Conservation (phyloP, 2,888 invertebrate species). For the Drosophila lutescens region DNA sequence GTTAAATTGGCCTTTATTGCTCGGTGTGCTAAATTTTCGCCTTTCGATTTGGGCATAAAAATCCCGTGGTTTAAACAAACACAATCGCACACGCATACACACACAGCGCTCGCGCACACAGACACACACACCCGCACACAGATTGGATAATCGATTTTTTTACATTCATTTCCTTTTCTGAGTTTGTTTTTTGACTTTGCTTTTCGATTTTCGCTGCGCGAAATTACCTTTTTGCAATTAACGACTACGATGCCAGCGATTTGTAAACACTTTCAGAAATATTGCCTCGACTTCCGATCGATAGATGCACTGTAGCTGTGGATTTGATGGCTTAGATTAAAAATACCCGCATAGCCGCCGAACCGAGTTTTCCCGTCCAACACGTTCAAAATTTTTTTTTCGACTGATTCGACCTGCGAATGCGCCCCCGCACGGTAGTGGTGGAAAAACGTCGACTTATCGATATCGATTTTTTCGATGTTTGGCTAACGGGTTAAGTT, state of each 20-base stretch:
- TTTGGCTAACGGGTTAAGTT: too few species aligned
- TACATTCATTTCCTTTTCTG: constrained; percentile 51
- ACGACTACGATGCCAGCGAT: constrained; percentile 53
- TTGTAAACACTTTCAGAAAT: constrained; percentile 68
- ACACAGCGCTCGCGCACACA: constrained; percentile 24
- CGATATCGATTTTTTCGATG: too few species aligned
- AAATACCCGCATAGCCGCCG: constrained; percentile 78
- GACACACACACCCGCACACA: constrained; percentile 50
- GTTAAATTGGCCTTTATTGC: constrained; percentile 49
- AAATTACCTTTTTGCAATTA: constrained; percentile 50
- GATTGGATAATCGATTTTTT: constrained; percentile 78
- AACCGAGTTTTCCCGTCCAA: constrained; percentile 44
- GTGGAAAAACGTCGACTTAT: too few species aligned
- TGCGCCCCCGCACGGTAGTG: background rate
- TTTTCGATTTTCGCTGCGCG: constrained; percentile 45
- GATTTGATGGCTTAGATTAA: constrained; percentile 65
- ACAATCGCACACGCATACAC: constrained; percentile 42
- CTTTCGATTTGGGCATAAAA: constrained; percentile 41
- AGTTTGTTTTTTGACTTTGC: constrained; percentile 43
- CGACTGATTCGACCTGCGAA: background rate
- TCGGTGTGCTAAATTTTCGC: constrained; percentile 50
- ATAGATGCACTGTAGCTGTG: constrained; percentile 53
- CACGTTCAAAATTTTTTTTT: constrained; percentile 30
- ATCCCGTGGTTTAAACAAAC: constrained; percentile 53
- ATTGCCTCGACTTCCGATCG: constrained; percentile 55